These are phyloP conservation scores for Xiphorhynchus elegans DNA, from an alignment of 2,113 vertebrate genomes.

Conservation along the genomic window DNA sequence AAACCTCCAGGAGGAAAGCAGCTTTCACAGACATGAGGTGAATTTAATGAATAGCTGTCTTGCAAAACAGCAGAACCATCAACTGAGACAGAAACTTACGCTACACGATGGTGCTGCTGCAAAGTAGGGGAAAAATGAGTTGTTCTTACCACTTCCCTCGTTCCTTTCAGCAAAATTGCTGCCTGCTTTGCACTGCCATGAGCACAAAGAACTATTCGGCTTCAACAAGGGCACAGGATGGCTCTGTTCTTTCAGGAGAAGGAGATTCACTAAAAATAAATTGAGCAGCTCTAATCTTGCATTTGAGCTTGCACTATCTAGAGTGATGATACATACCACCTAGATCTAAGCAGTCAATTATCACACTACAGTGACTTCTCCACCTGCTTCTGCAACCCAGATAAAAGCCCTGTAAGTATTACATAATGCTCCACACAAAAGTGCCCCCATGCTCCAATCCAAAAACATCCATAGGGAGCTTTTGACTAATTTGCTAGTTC, in stretches of 20 bases:
- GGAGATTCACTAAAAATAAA: constrained; percentile 1
- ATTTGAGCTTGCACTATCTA: not conserved
- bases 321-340: not conserved
- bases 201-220: not conserved
- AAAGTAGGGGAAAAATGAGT: not conserved
- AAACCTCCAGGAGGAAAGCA: not conserved
- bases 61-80: not conserved
- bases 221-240: not conserved
- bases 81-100: not conserved
- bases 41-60: not conserved
- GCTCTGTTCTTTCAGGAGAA: not conserved
- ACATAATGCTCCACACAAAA: not conserved
- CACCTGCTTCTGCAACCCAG: not conserved
- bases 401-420: not conserved
- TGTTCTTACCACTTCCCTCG: not conserved
- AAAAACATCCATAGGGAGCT: not conserved
- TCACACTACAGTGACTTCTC: not conserved
- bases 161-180: not conserved
- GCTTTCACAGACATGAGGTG: not conserved
- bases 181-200: not conserved
- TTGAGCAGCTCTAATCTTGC: not conserved
- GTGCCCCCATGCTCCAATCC: not conserved
- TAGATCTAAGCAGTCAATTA: not conserved
- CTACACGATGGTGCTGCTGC: not conserved
- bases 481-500: not conserved